Conservation (phyloP, 2,888 invertebrate species). For the Drosophila meridiana region DNA sequence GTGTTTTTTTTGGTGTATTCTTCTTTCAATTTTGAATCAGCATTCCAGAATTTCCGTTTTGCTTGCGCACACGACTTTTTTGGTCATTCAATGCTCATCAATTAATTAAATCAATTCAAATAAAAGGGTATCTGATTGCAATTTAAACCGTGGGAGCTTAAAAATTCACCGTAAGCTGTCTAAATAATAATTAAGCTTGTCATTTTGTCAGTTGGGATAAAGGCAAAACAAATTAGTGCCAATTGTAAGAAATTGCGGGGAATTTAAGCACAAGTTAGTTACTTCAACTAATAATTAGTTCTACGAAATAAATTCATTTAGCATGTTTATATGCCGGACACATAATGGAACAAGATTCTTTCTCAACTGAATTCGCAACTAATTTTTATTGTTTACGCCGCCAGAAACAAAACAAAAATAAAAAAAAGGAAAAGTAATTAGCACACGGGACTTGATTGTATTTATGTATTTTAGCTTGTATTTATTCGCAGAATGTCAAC, state of each 20-base stretch:
- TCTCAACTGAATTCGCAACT: constrained; percentile 20
- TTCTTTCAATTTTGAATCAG: constrained; percentile 44
- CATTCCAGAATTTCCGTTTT: constrained; percentile 63
- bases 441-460: constrained; percentile 28
- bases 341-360: constrained; percentile 35
- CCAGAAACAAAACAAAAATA: constrained; percentile 5
- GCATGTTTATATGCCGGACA: constrained; percentile 26
- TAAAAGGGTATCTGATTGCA: constrained; percentile 57
- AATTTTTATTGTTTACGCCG: constrained; percentile 33
- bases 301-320: constrained; percentile 26
- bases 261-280: constrained; percentile 42
- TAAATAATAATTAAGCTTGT: constrained; percentile 57
- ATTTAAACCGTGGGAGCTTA: constrained; percentile 62
- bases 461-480: constrained; percentile 18
- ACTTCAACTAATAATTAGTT: constrained; percentile 57
- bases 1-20: constrained; percentile 6
- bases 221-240: constrained; percentile 48
- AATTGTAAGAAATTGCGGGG: constrained; percentile 46
- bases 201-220: constrained; percentile 43
- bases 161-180: constrained; percentile 41
- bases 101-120: constrained; percentile 72
- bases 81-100: constrained; percentile 40
- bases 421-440: constrained; percentile 44
- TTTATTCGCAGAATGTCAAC: constrained; percentile 8
- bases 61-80: constrained; percentile 55